Evolutionary conservation across 2,113 vertebrate species (phyloP), one percentile per base, ranked within the genome.

Genomic region (Syngnathus scovelli): DNA sequence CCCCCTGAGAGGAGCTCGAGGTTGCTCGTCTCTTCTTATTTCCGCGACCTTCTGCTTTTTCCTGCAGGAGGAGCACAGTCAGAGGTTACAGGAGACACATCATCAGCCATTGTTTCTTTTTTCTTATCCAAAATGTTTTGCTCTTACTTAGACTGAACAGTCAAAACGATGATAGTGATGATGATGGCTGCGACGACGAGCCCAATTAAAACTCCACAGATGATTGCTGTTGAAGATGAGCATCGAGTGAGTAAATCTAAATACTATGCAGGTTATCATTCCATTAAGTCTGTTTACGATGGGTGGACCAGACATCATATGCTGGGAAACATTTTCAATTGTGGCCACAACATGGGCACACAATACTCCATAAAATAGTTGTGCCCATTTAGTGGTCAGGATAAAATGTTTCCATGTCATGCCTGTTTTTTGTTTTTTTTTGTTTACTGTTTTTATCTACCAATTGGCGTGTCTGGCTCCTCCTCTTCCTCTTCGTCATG

Each of bases 391-490:
- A 21, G 49, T 52, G 8, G 49, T n/a, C n/a, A 52, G 2, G 8
- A 11, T 21, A 8, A n/a, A 52, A 52, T 21, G 7, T 52, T 52
- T 8, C 6, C 18, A 19, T 62, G 23, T 58, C 1, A 36, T 36
- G 55, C 36, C 27, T 58, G 55, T 6, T 27, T 13, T 6, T 36
- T 33, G n/a, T 23, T 23, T 1, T 23, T 56, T 1, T 27, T 27
- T 15, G 12, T 56, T 49, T 1, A 19, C 1, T 49, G 61, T 70
- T 8, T 74, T 15, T 19, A 73, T 83, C 84, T 56, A 92, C 91
- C 89, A 61, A 90, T 63, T 39, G 86, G 88, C 39, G 90, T 88
- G 77, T 90, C 89, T 4, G 76, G 36, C 65, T 90, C 89, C 0
- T 63, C 61, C 1, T 86, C 89, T 48, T 86, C 83, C 0, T 0